Evolutionary conservation across 2,888 invertebrate genomes (phyloP), one percentile per base, ranked within the genome.

Genomic region (Melangyna quadrimaculata): DNA sequence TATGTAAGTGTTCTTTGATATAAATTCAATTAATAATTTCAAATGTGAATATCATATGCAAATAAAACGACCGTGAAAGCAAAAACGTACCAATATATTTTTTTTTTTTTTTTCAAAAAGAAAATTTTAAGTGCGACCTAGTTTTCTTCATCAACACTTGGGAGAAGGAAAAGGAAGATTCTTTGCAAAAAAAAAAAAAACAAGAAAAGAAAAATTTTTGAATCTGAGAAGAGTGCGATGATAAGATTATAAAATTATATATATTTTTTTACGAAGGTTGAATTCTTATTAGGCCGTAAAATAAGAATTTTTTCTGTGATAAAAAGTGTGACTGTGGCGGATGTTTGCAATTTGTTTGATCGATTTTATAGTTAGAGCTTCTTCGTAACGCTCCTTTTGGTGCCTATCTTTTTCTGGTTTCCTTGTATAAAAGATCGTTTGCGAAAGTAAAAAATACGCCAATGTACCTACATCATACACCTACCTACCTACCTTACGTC

Each of bases 111-210:
- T 32, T 35, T 72, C 63, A 40, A 59, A 61, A 70, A 17, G 19
- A 65, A 65, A 61, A 61, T 24, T 40, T 71, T 53, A 71, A 86
- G 86, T 86, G 86, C 86, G 86, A 86, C 86, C 86, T 81, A 86
- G 79, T 80, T 86, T 80, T 63, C 53, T 14, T 55, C 51, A 78
- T n/a, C 7, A 37, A 37, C 27, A 55, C 43, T 70, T 70, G 72
- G 63, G 67, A 71, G 71, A 59, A n/a, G n/a, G n/a, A n/a, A n/a
- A n/a, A n/a, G n/a, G n/a, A n/a, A 57, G 22, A 43, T 69, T 63
- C 57, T 63, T 45, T 71, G 61, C 61, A 48, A 73, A 35, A 73
- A 80, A 75, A 72, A 53, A 27, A 61, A 55, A 61, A 69, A 55
- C 24, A 55, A 43, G 10, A 45, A 45, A 17, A 43, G 43, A 48